phyloP scores from a whole-genome alignment of 2,888 invertebrate species.

The Eristalis tenax region DNA sequence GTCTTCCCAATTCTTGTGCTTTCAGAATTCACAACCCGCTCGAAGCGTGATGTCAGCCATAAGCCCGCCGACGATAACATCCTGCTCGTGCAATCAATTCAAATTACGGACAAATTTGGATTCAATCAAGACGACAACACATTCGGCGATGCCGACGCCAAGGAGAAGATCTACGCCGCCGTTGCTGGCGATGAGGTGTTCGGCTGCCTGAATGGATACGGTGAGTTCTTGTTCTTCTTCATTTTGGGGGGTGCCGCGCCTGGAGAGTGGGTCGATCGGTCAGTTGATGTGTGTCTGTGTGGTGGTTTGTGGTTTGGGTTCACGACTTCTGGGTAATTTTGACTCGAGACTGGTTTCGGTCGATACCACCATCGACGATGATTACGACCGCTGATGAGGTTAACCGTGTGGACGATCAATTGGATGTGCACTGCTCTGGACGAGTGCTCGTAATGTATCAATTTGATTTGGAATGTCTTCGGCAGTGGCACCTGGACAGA shows the following conservation, averaged over 20 bases:
- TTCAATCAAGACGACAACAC: conserved; percentile 86
- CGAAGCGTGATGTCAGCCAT: conserved; percentile 79
- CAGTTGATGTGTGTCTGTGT: conserved; percentile 35
- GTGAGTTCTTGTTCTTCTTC: conserved; percentile 75
- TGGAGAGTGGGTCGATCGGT: conserved; percentile 70
- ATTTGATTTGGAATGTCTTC: conserved; percentile 52
- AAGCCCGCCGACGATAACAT: conserved; percentile 88
- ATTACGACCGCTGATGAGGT: conserved; percentile 55
- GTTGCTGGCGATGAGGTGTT: conserved; percentile 82
- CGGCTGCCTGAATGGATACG: conserved; percentile 81
- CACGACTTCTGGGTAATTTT: conserved; percentile 70
- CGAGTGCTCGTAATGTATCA: conserved; percentile 70
- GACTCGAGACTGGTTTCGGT: conserved; percentile 50
- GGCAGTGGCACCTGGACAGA: background rate
- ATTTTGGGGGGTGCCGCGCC: conserved; percentile 30
- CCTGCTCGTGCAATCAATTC: conserved; percentile 94
- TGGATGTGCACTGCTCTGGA: conserved; percentile 49
- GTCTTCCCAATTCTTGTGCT: conserved; percentile 8
- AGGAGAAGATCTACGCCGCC: conserved; percentile 88
- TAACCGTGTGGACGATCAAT: conserved; percentile 65
- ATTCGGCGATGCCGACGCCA: conserved; percentile 81
- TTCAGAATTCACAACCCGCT: conserved; percentile 72
- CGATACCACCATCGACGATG: background rate
- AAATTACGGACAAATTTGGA: conserved; percentile 96
- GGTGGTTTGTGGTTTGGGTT: conserved; percentile 66